A percentile compares a stretch with the other conserved stretches of the same genome.
Conservation (phyloP, 2,888 invertebrate species). For the Dichetophora obliterata region DNA sequence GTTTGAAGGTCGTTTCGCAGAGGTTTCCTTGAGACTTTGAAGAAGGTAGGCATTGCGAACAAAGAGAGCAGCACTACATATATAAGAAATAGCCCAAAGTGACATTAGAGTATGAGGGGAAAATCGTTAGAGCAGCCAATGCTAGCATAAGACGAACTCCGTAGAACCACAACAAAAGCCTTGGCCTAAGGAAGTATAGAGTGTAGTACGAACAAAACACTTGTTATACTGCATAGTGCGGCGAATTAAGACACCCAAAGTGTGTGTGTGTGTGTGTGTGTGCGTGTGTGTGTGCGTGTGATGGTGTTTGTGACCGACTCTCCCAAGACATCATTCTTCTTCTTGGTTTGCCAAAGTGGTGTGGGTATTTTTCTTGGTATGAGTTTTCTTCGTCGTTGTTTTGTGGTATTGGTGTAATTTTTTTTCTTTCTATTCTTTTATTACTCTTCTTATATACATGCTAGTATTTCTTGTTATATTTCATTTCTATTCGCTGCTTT, state of each 20-base stretch:
- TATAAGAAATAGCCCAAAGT: slow-evolving; percentile 4
- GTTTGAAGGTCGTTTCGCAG: slow-evolving; percentile 61
- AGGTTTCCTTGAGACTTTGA: slow-evolving; percentile 40
- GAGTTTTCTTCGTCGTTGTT: slow-evolving; percentile 27
- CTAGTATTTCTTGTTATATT: slow-evolving; percentile 16
- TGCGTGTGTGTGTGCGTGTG: background rate
- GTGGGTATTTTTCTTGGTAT: slow-evolving; percentile 9
- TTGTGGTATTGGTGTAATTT: slow-evolving; percentile 14
- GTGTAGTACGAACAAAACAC: background rate
- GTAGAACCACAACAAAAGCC: slow-evolving; percentile 51
- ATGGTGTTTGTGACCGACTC: background rate
- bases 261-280: background rate
- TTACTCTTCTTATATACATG: background rate
- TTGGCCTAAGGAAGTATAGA: background rate
- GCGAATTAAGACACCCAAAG: slow-evolving; percentile 53
- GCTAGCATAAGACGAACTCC: background rate
- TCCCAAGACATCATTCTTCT: background rate
- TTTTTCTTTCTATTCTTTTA: slow-evolving; percentile 23
- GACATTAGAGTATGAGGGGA: slow-evolving; percentile 60
- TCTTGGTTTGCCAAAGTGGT: background rate
- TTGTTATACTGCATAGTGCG: slow-evolving; percentile 48
- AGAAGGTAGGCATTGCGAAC: background rate
- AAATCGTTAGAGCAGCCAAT: slow-evolving; percentile 32
- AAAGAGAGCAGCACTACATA: background rate
- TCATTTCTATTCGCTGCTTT: slow-evolving; percentile 33